phyloP scores from a whole-genome alignment of 2,888 invertebrate genomes.

The Euplexia lucipara region DNA sequence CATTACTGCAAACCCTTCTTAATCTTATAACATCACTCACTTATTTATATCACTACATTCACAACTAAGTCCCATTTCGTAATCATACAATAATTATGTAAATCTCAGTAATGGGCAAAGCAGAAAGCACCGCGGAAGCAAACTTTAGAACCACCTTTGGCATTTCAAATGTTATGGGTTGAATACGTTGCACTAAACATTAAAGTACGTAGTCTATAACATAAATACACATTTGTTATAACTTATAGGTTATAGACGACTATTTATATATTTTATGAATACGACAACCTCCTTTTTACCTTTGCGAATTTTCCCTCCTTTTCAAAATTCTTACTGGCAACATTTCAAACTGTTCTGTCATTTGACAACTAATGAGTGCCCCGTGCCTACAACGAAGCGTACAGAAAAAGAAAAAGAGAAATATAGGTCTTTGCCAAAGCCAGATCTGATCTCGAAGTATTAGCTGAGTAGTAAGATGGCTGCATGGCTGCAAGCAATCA shows the following conservation, averaged over 20 bases:
- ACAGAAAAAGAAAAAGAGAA: neutral
- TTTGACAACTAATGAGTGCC: neutral
- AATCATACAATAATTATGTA: slow-evolving; percentile 20
- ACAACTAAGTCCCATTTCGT: slow-evolving; percentile 1
- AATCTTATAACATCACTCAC: too few species aligned
- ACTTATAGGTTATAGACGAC: too few species aligned
- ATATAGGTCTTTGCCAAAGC: slow-evolving; percentile 18
- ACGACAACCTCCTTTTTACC: neutral
- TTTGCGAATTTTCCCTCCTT: neutral
- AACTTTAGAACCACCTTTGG: slow-evolving; percentile 27
- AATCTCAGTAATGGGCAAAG: slow-evolving; percentile 3
- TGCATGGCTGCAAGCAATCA: slow-evolving; percentile 65
- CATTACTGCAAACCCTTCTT: too few species aligned
- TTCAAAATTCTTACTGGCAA: neutral
- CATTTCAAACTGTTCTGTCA: neutral
- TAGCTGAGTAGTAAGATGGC: slow-evolving; percentile 46
- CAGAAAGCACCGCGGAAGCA: slow-evolving; percentile 34
- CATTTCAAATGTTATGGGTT: slow-evolving; percentile 33
- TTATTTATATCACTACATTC: neutral
- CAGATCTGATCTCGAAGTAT: slow-evolving; percentile 37
- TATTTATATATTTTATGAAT: neutral
- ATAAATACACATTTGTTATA: neutral
- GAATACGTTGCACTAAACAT: slow-evolving; percentile 31
- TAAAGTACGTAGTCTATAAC: neutral
- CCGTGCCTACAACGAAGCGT: neutral